These are phyloP conservation scores for Mormyrus lacerda DNA, from an alignment of 2,113 vertebrate genomes.

Conservation along the genomic window DNA sequence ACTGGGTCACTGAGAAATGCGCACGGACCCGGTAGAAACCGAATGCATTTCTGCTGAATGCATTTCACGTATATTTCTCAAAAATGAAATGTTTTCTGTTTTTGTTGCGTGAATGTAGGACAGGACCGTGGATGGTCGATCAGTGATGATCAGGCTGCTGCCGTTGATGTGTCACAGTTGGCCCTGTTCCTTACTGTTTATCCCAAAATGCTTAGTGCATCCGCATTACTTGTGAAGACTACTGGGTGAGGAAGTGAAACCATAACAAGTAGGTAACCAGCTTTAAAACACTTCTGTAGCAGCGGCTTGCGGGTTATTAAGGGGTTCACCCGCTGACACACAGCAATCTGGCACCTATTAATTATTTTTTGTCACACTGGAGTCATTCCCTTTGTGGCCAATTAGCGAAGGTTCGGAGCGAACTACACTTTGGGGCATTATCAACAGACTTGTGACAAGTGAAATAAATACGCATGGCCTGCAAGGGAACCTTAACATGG, in stretches of 20 bases:
- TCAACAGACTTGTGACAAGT: neutral
- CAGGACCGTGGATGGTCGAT: neutral
- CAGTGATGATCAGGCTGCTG: neutral
- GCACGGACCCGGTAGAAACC: neutral
- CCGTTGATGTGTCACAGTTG: neutral
- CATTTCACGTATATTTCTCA: neutral
- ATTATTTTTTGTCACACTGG: conserved; percentile 2
- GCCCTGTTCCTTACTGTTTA: neutral
- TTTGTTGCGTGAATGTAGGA: neutral
- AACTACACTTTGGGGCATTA: neutral
- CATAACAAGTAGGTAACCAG: neutral
- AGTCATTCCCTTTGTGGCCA: neutral
- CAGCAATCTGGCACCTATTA: neutral
- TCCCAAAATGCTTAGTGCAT: neutral
- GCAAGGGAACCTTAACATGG: neutral
- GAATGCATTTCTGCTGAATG: neutral
- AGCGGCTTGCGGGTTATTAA: neutral
- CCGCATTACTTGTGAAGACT: neutral
- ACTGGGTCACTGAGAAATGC: neutral
- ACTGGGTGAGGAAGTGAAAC: neutral
- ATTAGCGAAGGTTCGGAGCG: neutral
- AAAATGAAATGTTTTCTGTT: neutral
- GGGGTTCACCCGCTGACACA: neutral
- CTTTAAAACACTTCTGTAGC: neutral
- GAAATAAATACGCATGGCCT: neutral